Evolutionary conservation across 2,797 vertebrate species (phyloP).

Genomic region (Amblyraja radiata): DNA sequence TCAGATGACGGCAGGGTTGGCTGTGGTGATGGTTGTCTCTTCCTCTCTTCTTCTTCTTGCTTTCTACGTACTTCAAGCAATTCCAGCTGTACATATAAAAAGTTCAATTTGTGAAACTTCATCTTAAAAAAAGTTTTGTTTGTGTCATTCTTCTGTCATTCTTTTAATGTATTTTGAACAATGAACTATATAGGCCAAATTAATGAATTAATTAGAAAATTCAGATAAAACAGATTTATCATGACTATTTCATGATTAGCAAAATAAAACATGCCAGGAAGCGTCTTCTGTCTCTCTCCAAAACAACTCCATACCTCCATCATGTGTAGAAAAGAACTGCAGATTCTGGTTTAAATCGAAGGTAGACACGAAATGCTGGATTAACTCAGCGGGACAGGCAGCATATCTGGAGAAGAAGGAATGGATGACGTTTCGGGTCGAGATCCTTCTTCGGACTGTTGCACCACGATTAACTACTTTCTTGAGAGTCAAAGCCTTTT

Average conservation of each 20-base stretch:
- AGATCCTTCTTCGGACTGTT: too few relatives aligned
- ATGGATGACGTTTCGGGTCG: too few relatives aligned
- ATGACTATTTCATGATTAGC: background rate
- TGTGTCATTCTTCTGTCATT: background rate
- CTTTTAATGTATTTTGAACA: background rate
- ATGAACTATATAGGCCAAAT: background rate
- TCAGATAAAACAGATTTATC: background rate
- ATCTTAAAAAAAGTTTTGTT: background rate
- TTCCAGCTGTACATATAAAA: constrained; percentile 68
- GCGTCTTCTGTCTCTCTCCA: background rate
- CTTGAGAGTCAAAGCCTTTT: too few relatives aligned
- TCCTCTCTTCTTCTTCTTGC: constrained; percentile 85
- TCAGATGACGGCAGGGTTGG: constrained; percentile 59
- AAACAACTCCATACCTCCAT: background rate
- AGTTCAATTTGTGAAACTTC: background rate
- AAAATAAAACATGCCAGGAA: background rate
- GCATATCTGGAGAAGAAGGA: too few relatives aligned
- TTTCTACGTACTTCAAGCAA: constrained; percentile 86
- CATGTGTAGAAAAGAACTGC: too few relatives aligned
- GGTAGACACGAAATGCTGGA: too few relatives aligned
- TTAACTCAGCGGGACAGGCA: too few relatives aligned
- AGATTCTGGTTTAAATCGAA: too few relatives aligned
- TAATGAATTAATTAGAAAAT: background rate
- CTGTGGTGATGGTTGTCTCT: constrained; percentile 68
- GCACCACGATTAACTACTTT: too few relatives aligned